phyloP scores from a whole-genome alignment of 2,888 invertebrate genomes.

The Dilophus febrilis region DNA sequence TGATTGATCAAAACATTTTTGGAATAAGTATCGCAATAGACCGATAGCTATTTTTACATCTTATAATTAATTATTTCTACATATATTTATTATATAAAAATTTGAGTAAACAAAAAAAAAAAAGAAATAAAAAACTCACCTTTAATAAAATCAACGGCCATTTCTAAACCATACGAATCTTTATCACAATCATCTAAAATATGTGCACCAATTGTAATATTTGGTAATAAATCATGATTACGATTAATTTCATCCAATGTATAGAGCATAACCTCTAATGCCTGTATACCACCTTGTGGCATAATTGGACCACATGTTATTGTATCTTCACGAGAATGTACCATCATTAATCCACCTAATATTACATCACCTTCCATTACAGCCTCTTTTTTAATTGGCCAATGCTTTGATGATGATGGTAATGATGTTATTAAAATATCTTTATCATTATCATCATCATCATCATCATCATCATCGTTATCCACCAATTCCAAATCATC shows the following conservation, averaged over 20 bases:
- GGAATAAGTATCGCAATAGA: too few species aligned
- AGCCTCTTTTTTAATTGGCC: conserved; percentile 66
- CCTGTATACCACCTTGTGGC: conserved; percentile 76
- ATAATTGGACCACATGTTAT: conserved; percentile 73
- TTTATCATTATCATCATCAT: not conserved
- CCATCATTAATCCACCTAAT: conserved; percentile 83
- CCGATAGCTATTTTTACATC: too few species aligned
- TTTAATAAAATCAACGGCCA: conserved; percentile 86
- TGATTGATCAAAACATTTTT: too few species aligned
- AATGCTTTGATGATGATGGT: conserved; percentile 24
- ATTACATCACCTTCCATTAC: conserved; percentile 69
- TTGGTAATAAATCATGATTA: conserved; percentile 38
- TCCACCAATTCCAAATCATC: too few species aligned
- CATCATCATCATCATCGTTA: too few species aligned
- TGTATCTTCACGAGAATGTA: conserved; percentile 66
- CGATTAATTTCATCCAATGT: conserved; percentile 61
- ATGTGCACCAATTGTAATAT: conserved; percentile 62
- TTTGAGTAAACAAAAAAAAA: too few species aligned
- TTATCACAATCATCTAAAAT: conserved; percentile 85
- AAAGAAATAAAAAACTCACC: conserved; percentile 36
- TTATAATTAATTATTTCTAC: too few species aligned
- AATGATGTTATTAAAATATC: conserved; percentile 10
- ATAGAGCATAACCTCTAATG: conserved; percentile 75
- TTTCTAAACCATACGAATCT: conserved; percentile 80
- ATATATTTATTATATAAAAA: too few species aligned